Evolutionary conservation across 2,113 vertebrate species (phyloP).

Genomic region (Trogon melanurus): DNA sequence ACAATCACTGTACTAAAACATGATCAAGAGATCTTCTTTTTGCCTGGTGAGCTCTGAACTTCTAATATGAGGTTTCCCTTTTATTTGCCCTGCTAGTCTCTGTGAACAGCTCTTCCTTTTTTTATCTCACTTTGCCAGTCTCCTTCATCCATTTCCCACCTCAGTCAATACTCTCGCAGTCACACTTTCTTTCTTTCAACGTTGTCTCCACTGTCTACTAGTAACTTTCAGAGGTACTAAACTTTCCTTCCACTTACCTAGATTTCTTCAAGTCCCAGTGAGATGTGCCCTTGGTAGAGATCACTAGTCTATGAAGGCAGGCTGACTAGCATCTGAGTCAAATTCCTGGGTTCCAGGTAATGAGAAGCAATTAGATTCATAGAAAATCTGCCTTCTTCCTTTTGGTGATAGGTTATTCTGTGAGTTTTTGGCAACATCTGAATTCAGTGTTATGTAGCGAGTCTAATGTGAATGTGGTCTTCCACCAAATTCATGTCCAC

Average conservation of each 20-base stretch:
- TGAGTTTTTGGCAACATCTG: not conserved
- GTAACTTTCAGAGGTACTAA: not conserved
- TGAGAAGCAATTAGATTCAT: not conserved
- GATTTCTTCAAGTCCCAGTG: not conserved
- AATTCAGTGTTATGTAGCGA: not conserved
- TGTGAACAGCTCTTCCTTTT: not conserved
- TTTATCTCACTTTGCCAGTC: not conserved
- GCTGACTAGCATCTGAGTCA: not conserved
- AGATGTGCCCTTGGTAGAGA: not conserved
- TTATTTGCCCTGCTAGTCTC: not conserved
- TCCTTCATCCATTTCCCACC: not conserved
- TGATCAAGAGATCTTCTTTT: not conserved
- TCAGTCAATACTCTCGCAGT: not conserved
- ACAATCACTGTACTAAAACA: not conserved
- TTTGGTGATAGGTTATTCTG: not conserved
- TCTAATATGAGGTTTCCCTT: not conserved
- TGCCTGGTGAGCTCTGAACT: not conserved
- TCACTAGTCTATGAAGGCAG: not conserved
- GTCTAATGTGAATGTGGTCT: not conserved
- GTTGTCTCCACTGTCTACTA: not conserved
- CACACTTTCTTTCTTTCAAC: not conserved
- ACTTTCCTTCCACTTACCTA: not conserved
- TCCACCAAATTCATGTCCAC: not conserved
- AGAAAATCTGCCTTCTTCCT: not conserved
- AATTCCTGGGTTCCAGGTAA: not conserved